phyloP scores from a whole-genome alignment of 2,113 vertebrate species.

The Eubucco bourcierii region DNA sequence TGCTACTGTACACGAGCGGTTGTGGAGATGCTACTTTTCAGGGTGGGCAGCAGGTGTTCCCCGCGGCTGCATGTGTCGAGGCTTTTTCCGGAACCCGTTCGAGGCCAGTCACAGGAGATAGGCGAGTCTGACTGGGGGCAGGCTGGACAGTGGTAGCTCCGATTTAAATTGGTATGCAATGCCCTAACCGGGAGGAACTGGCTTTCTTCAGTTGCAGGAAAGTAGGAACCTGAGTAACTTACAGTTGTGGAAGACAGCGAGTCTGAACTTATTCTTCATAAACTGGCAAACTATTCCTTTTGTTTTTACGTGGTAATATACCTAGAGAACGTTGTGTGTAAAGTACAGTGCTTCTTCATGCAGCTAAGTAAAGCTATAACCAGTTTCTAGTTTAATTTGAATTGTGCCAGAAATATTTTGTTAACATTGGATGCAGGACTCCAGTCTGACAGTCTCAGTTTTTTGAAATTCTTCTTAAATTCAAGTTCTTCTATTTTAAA shows the following conservation, averaged over 20 bases:
- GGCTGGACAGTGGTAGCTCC: background rate
- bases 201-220: background rate
- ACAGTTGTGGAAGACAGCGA: background rate
- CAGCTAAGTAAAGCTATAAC: background rate
- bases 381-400: background rate
- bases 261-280: background rate
- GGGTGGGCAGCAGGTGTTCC: background rate
- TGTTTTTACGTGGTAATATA: background rate
- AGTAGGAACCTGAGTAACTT: background rate
- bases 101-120: background rate
- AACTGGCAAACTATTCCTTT: background rate
- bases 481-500: background rate
- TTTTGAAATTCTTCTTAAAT: background rate
- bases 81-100: too few relatives aligned
- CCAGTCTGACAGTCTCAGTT: background rate
- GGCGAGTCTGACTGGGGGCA: background rate
- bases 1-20: accelerated
- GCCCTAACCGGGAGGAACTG: background rate
- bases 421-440: background rate
- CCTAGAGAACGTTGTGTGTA: background rate
- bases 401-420: background rate
- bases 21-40: accelerated
- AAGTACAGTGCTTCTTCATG: background rate
- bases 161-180: accelerated
- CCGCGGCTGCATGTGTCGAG: accelerated